A percentile compares a stretch with the other conserved stretches of the same genome.
These are phyloP conservation scores for Sinotaia quadrata DNA, from an alignment of 2,888 invertebrate genomes.

Conservation along the genomic window DNA sequence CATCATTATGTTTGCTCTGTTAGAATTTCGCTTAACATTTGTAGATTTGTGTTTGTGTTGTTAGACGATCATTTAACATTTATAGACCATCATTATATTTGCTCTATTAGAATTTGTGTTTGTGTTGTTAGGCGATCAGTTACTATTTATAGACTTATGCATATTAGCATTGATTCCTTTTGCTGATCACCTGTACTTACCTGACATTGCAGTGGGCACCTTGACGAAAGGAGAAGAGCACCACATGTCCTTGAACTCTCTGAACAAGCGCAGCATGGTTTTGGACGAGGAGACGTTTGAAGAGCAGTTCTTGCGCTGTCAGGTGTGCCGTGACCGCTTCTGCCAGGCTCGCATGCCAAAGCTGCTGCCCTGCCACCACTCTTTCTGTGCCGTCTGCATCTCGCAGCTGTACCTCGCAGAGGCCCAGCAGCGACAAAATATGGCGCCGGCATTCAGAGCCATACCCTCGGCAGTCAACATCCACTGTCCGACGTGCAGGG, in stretches of 20 bases:
- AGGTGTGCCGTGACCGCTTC: slow-evolving; percentile 56
- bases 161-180: too few relatives aligned
- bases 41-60: too few relatives aligned
- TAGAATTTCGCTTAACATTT: too few relatives aligned
- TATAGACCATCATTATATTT: too few relatives aligned
- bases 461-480: slow-evolving; percentile 52
- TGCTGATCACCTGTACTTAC: too few relatives aligned
- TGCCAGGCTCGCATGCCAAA: slow-evolving; percentile 48
- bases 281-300: slow-evolving; percentile 61
- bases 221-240: slow-evolving; percentile 28
- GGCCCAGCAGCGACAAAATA: slow-evolving; percentile 48
- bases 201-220: slow-evolving; percentile 17
- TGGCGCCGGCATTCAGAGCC: slow-evolving; percentile 40
- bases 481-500: slow-evolving; percentile 55
- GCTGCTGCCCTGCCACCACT: slow-evolving; percentile 62
- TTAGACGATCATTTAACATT: too few relatives aligned
- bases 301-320: slow-evolving; percentile 57
- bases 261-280: slow-evolving; percentile 51
- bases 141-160: too few relatives aligned
- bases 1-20: too few relatives aligned
- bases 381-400: slow-evolving; percentile 55
- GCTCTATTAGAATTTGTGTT: too few relatives aligned
- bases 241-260: slow-evolving; percentile 24
- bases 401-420: slow-evolving; percentile 49
- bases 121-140: too few relatives aligned